Base-by-base conservation (phyloP, 1,140 invertebrate species). In the Scaptomyza graminum region DNA sequence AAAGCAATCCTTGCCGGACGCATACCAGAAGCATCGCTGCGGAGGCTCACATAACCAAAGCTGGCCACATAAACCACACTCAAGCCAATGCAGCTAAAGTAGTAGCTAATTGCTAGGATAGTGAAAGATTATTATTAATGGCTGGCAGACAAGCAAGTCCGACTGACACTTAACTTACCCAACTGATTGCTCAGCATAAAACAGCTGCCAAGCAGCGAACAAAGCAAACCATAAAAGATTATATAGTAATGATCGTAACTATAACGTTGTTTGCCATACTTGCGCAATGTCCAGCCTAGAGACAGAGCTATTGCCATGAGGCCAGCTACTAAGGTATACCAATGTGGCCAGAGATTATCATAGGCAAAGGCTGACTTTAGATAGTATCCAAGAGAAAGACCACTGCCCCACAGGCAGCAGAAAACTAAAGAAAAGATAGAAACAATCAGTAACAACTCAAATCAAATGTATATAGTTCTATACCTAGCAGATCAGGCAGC, bases 161-260 rank as follows among this genome's bases (percentile, higher is more conserved):
- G 5, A 2, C 2, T 7, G 8, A 5, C 2, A 11, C 9, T 25
- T 5, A 44, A 84, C 85, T 84, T 44, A 91, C 90, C 70, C 43
- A 90, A 41, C 47, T 88, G 83, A 16, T 76, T 90, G 55, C 76
- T 90, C 5, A 91, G 69, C 79, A 91, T 81, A 47, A 91, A 91
- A 57, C 85, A 91, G 39, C 79, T 76, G 15, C 90, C 87, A 51
- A 91, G 76, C 11, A 91, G 51, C 4, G 73, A 82, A 18, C 90
- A 91, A 1, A 90, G 63, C 16, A 91, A 28, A 0, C 90, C 90
- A 13, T 91, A 91, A 55, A 91, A 90, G 0, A 91, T 85, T 5
- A 91, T 69, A 18, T 91, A 91, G 61, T 70, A 91, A 22, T 91
- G 87, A 72, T 91, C 85, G 31, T 69, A 91, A 43, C 74, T 76